Evolutionary conservation across 2,113 vertebrate genomes (phyloP), one percentile per base, ranked within the genome.

Genomic region (Crotophaga sulcirostris): DNA sequence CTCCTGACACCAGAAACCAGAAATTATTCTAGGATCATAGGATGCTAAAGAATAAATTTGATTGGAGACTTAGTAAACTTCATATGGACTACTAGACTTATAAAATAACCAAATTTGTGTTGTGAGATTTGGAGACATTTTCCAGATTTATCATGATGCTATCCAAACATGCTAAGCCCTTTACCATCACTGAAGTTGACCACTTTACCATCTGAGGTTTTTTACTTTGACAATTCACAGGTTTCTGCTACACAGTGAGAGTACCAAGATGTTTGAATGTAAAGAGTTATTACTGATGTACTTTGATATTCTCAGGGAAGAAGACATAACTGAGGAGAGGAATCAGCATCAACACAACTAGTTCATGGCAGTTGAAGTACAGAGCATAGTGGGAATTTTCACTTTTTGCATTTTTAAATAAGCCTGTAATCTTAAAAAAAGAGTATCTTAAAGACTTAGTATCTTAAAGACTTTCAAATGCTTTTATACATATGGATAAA

Each of bases 11-110:
- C 24, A 56, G 64, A 78, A 69, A 62, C 14, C 9, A 69, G 17
- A 29, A 74, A 56, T 34, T 68, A 40, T 49, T 66, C 63, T 78
- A 83, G 36, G 17, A 36, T 45, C 28, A 24, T 5, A 25, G 29
- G 5, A 9, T 42, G 36, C 19, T 36, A 31, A 11, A 69, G 33
- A 69, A 6, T 38, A 68, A 33, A 3, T 28, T 76, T 51, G 62
- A 29, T 68, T 68, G 36, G 31, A 58, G 15, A 20, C 28, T 47
- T 38, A 51, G 26, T 13, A 73, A 56, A 56, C 4, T 74, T 49
- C 47, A 24, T 38, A 7, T 54, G 36, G 26, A n/a, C 12, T 87
- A 9, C 21, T 47, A 18, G 11, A 12, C 4, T 0, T 0, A 54
- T 36, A n/a, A 62, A 89, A 60, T 2, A 80, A 20, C 20, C 24